These are phyloP conservation scores for Drosophila funebris DNA, from an alignment of 1,140 invertebrate genomes.

Conservation along the genomic window DNA sequence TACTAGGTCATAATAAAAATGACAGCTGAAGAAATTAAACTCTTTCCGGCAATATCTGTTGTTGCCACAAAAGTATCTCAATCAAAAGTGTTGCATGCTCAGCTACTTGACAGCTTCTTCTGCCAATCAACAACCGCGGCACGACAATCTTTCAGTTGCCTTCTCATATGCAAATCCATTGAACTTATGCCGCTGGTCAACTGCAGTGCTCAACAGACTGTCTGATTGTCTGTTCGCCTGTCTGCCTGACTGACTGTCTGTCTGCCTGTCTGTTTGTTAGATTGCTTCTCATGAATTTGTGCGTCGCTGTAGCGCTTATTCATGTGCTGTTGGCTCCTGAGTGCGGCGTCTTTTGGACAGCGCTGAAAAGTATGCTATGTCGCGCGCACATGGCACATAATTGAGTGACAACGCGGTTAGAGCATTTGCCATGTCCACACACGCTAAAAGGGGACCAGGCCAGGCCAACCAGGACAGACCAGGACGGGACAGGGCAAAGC, in stretches of 20 bases:
- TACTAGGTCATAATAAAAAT: too few species aligned
- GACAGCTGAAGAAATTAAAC: too few species aligned
- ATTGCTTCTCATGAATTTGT: background rate
- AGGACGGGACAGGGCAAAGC: background rate
- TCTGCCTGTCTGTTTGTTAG: background rate
- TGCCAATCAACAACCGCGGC: too few species aligned
- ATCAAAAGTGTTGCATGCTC: too few species aligned
- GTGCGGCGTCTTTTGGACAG: constrained; percentile 40
- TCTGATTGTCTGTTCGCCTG: background rate
- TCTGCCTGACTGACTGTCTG: background rate
- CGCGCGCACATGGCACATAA: constrained; percentile 74
- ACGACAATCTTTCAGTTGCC: too few species aligned
- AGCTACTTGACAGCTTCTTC: too few species aligned
- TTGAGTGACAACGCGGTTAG: constrained; percentile 77
- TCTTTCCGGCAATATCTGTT: too few species aligned
- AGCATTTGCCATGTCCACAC: constrained; percentile 72
- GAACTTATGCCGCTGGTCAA: background rate
- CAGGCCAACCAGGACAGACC: background rate
- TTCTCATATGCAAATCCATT: too few species aligned
- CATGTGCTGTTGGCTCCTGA: background rate
- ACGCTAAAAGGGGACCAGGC: background rate
- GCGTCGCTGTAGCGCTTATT: background rate
- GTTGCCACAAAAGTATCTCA: too few species aligned
- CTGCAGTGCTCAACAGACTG: background rate
- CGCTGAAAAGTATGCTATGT: constrained; percentile 72